Evolutionary conservation across 2,797 vertebrate species (phyloP).

Genomic region (Sebastes matsubarae): DNA sequence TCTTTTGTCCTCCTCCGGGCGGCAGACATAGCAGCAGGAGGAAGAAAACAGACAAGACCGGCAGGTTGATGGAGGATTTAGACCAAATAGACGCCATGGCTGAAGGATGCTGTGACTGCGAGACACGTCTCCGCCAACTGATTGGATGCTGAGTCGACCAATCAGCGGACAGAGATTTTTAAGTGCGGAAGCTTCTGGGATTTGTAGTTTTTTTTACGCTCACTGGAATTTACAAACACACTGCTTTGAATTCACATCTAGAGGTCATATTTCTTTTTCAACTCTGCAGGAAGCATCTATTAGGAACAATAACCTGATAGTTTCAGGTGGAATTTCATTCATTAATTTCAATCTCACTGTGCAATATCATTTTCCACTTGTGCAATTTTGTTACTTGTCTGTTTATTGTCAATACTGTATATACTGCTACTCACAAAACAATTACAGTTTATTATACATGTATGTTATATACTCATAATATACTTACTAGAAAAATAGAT

Average conservation of each 20-base stretch:
- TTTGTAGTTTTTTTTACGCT: constrained; percentile 69
- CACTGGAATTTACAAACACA: not conserved
- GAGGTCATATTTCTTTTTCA: not conserved
- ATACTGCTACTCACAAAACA: no score
- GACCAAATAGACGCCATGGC: constrained; percentile 76
- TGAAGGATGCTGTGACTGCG: constrained; percentile 76
- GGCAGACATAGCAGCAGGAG: constrained; percentile 77
- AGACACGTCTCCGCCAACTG: constrained; percentile 53
- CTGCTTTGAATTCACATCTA: not conserved
- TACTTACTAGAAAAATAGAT: no score
- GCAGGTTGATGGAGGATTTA: constrained; percentile 57
- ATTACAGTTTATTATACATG: no score
- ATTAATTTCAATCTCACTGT: no score
- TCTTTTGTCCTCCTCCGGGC: constrained; percentile 83
- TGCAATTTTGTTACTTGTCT: no score
- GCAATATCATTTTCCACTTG: no score
- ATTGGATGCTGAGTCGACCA: constrained; percentile 73
- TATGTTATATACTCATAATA: no score
- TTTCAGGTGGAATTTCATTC: no score
- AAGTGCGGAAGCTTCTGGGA: constrained; percentile 51
- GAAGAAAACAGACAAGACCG: constrained; percentile 60
- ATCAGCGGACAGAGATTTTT: constrained; percentile 37
- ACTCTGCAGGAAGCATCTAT: not conserved
- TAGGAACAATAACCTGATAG: not conserved
- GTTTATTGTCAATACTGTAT: no score